A percentile compares a stretch with the other conserved stretches of the same genome.
Evolutionary conservation across 2,888 invertebrate genomes (phyloP).

Genomic region (Calameuta filiformis): DNA sequence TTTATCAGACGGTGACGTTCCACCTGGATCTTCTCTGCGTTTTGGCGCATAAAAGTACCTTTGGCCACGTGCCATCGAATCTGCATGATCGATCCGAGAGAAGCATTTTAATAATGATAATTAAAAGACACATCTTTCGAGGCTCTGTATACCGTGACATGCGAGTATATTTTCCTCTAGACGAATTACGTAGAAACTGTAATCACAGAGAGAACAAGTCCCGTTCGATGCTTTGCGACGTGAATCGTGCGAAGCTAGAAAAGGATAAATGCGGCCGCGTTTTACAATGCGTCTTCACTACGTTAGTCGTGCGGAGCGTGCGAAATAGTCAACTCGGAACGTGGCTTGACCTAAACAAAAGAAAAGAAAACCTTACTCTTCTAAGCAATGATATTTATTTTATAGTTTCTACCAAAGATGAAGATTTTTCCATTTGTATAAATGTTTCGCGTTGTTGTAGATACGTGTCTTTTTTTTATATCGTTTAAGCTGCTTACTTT

Average conservation of each 20-base stretch:
- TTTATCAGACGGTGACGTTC: not conserved
- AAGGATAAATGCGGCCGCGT: not conserved
- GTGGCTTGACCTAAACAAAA: not conserved
- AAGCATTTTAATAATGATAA: not conserved
- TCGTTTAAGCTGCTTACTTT: not conserved
- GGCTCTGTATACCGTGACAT: not conserved
- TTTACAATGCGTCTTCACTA: not conserved
- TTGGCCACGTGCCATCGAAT: not conserved
- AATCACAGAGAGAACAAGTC: not conserved
- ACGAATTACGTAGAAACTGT: not conserved
- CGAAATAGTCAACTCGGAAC: not conserved
- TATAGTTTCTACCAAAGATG: slow-evolving; percentile 65
- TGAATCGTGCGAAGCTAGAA: not conserved
- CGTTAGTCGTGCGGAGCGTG: not conserved
- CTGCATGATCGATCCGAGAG: not conserved
- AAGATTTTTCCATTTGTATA: slow-evolving; percentile 54
- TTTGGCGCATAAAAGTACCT: not conserved
- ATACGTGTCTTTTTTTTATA: not conserved
- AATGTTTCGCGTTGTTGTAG: slow-evolving; percentile 29
- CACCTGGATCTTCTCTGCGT: not conserved
- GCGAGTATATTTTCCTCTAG: not conserved
- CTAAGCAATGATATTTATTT: slow-evolving; percentile 62
- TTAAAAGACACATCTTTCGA: not conserved
- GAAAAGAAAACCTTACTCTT: slow-evolving; percentile 8
- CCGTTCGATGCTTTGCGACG: not conserved